Conservation (phyloP, 2,113 vertebrate species). For the Oophaga pumilio region DNA sequence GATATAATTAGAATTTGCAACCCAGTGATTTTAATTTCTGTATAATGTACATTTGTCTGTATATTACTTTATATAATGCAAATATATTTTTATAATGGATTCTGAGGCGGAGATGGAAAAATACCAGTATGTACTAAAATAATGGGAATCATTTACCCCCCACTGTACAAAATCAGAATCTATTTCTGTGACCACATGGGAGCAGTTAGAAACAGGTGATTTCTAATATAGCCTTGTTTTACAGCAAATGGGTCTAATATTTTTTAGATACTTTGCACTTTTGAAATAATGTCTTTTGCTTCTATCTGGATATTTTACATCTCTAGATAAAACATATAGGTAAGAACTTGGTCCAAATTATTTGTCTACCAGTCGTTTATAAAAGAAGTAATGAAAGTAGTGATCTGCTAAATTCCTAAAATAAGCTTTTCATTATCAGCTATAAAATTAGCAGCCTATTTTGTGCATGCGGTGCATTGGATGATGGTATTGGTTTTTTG, state of each 20-base stretch:
- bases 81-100: neutral
- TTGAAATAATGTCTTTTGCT: neutral
- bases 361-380: too few relatives aligned
- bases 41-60: neutral
- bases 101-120: neutral
- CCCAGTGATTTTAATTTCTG: neutral
- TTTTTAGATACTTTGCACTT: neutral
- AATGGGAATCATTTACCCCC: slow-evolving; percentile 2
- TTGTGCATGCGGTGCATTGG: too few relatives aligned
- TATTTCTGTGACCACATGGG: neutral
- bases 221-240: neutral
- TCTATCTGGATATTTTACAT: neutral
- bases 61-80: slow-evolving; percentile 5
- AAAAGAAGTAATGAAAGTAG: too few relatives aligned
- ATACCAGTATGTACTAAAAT: neutral
- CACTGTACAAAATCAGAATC: neutral
- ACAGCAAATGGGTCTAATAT: neutral
- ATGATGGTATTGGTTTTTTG: too few relatives aligned
- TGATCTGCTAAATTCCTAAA: too few relatives aligned
- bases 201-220: neutral
- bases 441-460: too few relatives aligned
- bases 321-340: neutral
- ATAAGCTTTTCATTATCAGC: too few relatives aligned
- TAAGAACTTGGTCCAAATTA: neutral
- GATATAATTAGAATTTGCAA: slow-evolving; percentile 21